phyloP scores from a whole-genome alignment of 2,113 vertebrate genomes.

The Sinocyclocheilus rhinocerous region DNA sequence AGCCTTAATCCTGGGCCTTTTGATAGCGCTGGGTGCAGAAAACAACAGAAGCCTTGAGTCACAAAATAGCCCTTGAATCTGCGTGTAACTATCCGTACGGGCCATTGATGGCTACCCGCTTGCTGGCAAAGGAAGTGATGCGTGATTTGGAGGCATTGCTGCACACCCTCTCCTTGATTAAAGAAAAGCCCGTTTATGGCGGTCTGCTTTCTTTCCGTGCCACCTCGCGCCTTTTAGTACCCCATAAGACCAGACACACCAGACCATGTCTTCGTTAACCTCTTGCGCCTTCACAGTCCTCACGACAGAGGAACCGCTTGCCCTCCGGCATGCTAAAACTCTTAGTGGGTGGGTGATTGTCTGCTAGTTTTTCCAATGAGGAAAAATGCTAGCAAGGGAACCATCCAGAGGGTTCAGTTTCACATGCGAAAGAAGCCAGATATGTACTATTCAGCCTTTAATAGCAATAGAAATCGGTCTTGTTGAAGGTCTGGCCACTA shows the following conservation, averaged over 20 bases:
- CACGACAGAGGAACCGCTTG: neutral
- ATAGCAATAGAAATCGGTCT: conserved; percentile 2
- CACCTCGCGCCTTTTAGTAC: conserved; percentile 55
- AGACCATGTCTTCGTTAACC: conserved; percentile 70
- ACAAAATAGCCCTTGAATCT: conserved; percentile 66
- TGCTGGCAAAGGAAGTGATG: conserved; percentile 74
- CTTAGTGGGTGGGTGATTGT: conserved; percentile 51
- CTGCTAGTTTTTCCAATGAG: conserved; percentile 5
- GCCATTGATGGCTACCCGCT: conserved; percentile 67
- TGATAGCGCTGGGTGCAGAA: conserved; percentile 63
- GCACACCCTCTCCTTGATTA: conserved; percentile 70
- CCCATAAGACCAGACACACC: conserved; percentile 64
- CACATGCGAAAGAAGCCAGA: conserved; percentile 15
- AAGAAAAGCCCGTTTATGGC: conserved; percentile 63
- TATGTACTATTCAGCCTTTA: conserved; percentile 12
- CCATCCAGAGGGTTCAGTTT: neutral
- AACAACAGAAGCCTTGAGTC: conserved; percentile 73
- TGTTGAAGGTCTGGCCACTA: conserved; percentile 9
- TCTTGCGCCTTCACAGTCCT: conserved; percentile 67
- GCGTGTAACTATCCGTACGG: conserved; percentile 70
- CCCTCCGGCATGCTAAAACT: conserved; percentile 27
- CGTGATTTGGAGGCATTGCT: conserved; percentile 68
- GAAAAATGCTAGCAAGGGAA: conserved; percentile 21
- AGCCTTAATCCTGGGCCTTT: conserved; percentile 59
- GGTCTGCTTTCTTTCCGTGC: conserved; percentile 30